These are phyloP conservation scores for Hypotaenidia philippensis DNA, from an alignment of 2,797 vertebrate species.

Conservation along the genomic window DNA sequence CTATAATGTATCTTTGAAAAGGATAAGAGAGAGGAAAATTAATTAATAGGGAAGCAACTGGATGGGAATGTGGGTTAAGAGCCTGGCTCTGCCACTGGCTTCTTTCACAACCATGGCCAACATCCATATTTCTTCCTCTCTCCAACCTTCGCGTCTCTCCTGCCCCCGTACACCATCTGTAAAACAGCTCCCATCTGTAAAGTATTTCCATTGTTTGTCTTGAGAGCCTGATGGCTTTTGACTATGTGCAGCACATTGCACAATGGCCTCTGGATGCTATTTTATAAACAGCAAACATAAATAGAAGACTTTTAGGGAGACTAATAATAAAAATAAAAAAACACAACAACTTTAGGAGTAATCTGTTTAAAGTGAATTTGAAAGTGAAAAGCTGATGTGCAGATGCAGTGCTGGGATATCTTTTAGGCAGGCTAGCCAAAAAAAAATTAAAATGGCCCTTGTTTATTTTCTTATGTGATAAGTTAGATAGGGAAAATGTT, in stretches of 20 bases:
- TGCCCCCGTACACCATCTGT: conserved; percentile 19
- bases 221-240: conserved; percentile 33
- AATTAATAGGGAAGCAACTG: conserved; percentile 8
- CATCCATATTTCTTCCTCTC: conserved; percentile 13
- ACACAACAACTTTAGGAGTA: not conserved
- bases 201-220: conserved; percentile 64
- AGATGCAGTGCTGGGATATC: conserved; percentile 51
- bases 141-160: not conserved
- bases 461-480: conserved; percentile 66
- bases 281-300: conserved; percentile 62
- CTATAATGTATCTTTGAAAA: not conserved
- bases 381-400: conserved; percentile 64
- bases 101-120: conserved; percentile 21
- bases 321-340: not conserved
- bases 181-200: conserved; percentile 32
- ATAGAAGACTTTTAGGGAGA: conserved; percentile 48
- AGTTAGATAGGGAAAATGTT: conserved; percentile 30
- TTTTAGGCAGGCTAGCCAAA: not conserved
- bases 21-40: conserved; percentile 12
- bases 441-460: not conserved
- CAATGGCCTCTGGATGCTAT: conserved; percentile 37
- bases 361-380: conserved; percentile 56
- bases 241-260: conserved; percentile 21
- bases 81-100: conserved; percentile 44
- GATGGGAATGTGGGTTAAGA: conserved; percentile 17